Evolutionary conservation across 2,113 vertebrate genomes (phyloP).

Genomic region (Typhlomys cinereus): DNA sequence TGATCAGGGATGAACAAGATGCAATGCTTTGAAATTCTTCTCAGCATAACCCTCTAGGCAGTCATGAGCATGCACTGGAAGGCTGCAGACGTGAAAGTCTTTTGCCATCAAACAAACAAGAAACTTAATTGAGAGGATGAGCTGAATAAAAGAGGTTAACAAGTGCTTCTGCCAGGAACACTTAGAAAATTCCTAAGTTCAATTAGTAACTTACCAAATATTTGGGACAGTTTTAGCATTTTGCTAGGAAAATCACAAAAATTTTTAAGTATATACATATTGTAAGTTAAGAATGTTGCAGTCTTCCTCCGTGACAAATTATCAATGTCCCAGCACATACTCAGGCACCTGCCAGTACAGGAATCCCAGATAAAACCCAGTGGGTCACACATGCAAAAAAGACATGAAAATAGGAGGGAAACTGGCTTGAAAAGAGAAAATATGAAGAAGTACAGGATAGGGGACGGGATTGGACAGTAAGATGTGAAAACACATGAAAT

Average conservation of each 20-base stretch:
- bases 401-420: no score
- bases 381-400: no score
- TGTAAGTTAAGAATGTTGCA: background rate
- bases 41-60: background rate
- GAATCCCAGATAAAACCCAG: no score
- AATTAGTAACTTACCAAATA: conserved; percentile 28
- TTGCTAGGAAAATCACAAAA: background rate
- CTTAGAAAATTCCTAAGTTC: background rate
- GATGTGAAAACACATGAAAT: no score
- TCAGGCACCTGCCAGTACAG: no score
- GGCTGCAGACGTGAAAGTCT: background rate
- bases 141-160: conserved; percentile 42
- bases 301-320: no score
- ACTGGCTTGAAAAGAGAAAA: no score
- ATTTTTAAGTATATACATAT: background rate
- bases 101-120: conserved; percentile 26
- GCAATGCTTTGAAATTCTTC: conserved; percentile 12
- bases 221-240: conserved; percentile 18
- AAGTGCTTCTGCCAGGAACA: conserved; percentile 14
- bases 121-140: conserved; percentile 26
- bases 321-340: no score
- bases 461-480: no score
- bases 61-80: background rate
- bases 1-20: background rate
- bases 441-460: no score